Evolutionary conservation across 2,797 vertebrate species (phyloP).

Genomic region (Huso huso): DNA sequence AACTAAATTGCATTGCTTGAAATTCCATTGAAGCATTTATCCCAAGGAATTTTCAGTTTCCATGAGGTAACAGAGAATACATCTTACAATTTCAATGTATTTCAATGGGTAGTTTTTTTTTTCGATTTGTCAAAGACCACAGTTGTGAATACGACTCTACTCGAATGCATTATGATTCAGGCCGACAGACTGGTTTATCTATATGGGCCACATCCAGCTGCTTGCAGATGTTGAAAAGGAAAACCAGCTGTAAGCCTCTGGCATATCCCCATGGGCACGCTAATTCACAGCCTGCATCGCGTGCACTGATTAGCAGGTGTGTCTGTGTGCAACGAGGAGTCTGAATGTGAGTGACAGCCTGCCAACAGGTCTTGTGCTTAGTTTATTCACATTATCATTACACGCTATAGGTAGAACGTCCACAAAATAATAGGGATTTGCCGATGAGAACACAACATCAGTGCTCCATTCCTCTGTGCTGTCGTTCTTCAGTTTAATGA

Average conservation of each 20-base stretch:
- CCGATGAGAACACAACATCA: too few relatives aligned
- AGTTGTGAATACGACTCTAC: too few relatives aligned
- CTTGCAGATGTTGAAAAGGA: background rate
- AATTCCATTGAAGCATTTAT: background rate
- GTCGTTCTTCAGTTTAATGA: background rate
- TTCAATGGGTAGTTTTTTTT: too few relatives aligned
- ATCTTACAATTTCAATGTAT: too few relatives aligned
- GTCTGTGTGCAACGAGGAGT: background rate
- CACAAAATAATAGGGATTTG: too few relatives aligned
- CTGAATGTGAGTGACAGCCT: background rate
- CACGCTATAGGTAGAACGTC: too few relatives aligned
- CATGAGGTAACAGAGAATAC: too few relatives aligned
- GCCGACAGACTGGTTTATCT: too few relatives aligned
- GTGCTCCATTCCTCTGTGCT: background rate
- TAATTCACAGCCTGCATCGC: too few relatives aligned
- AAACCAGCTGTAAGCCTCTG: background rate
- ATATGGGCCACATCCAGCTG: constrained; percentile 13
- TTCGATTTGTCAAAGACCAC: too few relatives aligned
- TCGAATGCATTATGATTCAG: too few relatives aligned
- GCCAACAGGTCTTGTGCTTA: background rate
- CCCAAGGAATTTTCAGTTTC: background rate
- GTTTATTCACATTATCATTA: too few relatives aligned
- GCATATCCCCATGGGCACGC: background rate
- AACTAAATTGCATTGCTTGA: background rate
- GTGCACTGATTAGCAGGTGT: constrained; percentile 21